Evolutionary conservation across 53 echinoderm and acorn worm genomes (phyloP).

Genomic region (Hippasteria phrygiana): DNA sequence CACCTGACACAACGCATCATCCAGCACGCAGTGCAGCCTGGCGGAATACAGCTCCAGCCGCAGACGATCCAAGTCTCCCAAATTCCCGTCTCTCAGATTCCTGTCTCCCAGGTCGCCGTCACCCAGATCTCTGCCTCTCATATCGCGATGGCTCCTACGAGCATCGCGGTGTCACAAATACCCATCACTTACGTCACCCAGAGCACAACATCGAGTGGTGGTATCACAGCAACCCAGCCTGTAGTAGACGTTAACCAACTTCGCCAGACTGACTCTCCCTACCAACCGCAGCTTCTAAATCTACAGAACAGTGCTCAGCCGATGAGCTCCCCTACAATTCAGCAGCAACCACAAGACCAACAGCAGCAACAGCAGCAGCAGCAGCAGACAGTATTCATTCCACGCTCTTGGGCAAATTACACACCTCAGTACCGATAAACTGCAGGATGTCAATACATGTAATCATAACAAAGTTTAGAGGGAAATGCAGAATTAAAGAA

Average conservation of each 20-base stretch:
- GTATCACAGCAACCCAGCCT: constrained; percentile 70
- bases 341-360: constrained; percentile 35
- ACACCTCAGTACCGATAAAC: constrained; percentile 56
- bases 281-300: constrained; percentile 78
- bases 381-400: constrained; percentile 70
- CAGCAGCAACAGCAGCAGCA: constrained; percentile 73
- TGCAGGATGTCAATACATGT: neutral
- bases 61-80: constrained; percentile 77
- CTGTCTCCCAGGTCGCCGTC: constrained; percentile 50
- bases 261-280: constrained; percentile 64
- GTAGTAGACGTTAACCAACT: constrained; percentile 76
- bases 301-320: constrained; percentile 81
- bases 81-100: constrained; percentile 74
- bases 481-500: too few relatives aligned
- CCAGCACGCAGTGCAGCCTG: constrained; percentile 78
- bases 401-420: constrained; percentile 66
- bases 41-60: constrained; percentile 62
- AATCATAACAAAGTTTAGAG: neutral
- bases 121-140: constrained; percentile 59
- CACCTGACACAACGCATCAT: constrained; percentile 91
- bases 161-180: constrained; percentile 71
- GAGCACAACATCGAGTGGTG: constrained; percentile 31
- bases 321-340: constrained; percentile 70
- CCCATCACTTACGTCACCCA: constrained; percentile 74
- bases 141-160: constrained; percentile 30